Evolutionary conservation across 1,140 invertebrate species (phyloP), one percentile per base, ranked within the genome.

Genomic region (Myzus persicae): DNA sequence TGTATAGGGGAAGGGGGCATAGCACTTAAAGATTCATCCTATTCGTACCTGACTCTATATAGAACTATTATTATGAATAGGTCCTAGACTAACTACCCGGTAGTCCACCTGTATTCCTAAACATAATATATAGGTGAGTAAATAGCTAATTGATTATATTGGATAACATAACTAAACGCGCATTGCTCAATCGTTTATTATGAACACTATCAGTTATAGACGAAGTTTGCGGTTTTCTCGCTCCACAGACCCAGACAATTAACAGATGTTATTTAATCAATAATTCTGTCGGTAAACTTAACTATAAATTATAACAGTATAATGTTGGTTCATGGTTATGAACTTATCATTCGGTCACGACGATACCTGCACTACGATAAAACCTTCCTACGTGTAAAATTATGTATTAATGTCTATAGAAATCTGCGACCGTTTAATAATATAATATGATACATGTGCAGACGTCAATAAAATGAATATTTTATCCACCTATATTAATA

Each of bases 191-290:
- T 54, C 20, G 9, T 54, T 90, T 40, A 54, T 40, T 54, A 76
- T 76, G 18, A 90, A 90, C 46, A 54, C 22, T 1, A 7, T 40
- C 42, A 22, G 51, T n/a, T 89, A 36, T 51, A 24, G 22, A 51
- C 8, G 31, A 24, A 54, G 24, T 51, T 90, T 54, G 48, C 36
- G 88, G 88, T 90, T 90, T 40, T 36, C 26, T 90, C 88, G 36
- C 36, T 38, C 22, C 22, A 54, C 24, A 54, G 24, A 38, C 24
- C 36, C 22, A 54, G 88, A 26, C 46, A 54, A 54, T 54, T 54
- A 24, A 54, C 88, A 18, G 22, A 40, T 40, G 48, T 90, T 90
- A 90, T 90, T 90, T 90, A 51, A 90, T 54, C 48, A 40, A 54
- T 88, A 48, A 36, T 88, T 88, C 31, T 22, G 22, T 82, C 7